phyloP scores from a whole-genome alignment of 2,113 vertebrate genomes.

The Dasyprocta punctata region DNA sequence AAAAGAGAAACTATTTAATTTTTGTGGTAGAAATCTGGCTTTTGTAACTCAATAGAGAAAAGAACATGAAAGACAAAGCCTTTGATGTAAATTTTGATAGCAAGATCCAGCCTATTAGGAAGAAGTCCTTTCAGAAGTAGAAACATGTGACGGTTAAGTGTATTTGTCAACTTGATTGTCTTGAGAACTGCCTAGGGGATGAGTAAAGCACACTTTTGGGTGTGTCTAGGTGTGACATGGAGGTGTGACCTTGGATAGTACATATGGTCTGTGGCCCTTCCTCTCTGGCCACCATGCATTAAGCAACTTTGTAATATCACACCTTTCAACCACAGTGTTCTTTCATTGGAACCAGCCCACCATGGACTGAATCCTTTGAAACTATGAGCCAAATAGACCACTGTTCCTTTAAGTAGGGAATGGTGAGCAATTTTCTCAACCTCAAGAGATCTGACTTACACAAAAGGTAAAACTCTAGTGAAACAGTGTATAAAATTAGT shows the following conservation, averaged over 20 bases:
- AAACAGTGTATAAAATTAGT: neutral
- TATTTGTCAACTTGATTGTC: neutral
- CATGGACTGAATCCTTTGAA: too few species aligned
- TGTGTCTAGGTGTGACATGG: neutral
- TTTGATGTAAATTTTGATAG: neutral
- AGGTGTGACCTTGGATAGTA: neutral
- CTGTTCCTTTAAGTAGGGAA: neutral
- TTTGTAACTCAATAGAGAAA: neutral
- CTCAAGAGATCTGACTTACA: neutral
- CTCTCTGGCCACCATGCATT: neutral
- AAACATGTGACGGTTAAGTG: neutral
- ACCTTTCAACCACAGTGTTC: neutral
- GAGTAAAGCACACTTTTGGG: neutral
- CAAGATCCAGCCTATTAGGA: neutral
- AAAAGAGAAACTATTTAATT: slow-evolving; percentile 7
- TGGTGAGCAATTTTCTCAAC: neutral
- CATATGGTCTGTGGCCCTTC: neutral
- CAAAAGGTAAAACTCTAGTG: neutral
- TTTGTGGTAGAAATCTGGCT: slow-evolving; percentile 24
- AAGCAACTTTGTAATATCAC: neutral
- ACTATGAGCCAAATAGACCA: neutral
- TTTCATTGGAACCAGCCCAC: neutral
- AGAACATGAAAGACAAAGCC: neutral
- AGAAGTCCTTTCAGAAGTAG: neutral
- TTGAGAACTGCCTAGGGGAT: neutral